phyloP scores from a whole-genome alignment of 1,140 invertebrate species.

The Heliconius hewitsoni region DNA sequence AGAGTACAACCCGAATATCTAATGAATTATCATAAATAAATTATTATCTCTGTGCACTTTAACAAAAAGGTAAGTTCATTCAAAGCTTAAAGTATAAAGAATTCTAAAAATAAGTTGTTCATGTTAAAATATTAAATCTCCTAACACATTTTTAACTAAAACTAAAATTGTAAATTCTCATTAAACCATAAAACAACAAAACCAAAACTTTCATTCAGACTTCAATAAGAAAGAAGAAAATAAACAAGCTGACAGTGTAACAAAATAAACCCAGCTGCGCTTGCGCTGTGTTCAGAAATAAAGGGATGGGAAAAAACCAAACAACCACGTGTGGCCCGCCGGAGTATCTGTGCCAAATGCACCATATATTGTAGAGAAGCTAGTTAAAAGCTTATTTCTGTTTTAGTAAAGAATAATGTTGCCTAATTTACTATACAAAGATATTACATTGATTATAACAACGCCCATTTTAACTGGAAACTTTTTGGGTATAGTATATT shows the following conservation, averaged over 20 bases:
- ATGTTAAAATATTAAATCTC: no score
- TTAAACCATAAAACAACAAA: not conserved
- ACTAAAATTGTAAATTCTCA: not conserved
- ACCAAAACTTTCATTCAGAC: constrained; percentile 2
- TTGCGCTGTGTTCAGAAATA: constrained; percentile 33
- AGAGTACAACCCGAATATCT: no score
- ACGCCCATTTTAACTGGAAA: not conserved
- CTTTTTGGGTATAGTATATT: not conserved
- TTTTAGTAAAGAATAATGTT: not conserved
- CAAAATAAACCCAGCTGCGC: constrained; percentile 41
- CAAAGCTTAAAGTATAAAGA: no score
- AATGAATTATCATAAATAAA: no score
- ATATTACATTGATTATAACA: not conserved
- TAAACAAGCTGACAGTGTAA: constrained; percentile 28
- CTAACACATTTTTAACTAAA: not conserved
- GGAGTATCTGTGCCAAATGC: constrained; percentile 24
- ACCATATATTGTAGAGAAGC: not conserved
- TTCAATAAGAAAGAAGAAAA: constrained; percentile 24
- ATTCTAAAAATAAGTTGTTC: no score
- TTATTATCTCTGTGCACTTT: no score
- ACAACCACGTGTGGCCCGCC: constrained; percentile 31
- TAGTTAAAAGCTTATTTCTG: not conserved
- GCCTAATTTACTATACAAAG: constrained; percentile 1
- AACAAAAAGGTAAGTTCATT: no score
- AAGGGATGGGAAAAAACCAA: constrained; percentile 29